Conservation (phyloP, 2,113 vertebrate species). For the Rhynchopsitta pachyrhyncha region DNA sequence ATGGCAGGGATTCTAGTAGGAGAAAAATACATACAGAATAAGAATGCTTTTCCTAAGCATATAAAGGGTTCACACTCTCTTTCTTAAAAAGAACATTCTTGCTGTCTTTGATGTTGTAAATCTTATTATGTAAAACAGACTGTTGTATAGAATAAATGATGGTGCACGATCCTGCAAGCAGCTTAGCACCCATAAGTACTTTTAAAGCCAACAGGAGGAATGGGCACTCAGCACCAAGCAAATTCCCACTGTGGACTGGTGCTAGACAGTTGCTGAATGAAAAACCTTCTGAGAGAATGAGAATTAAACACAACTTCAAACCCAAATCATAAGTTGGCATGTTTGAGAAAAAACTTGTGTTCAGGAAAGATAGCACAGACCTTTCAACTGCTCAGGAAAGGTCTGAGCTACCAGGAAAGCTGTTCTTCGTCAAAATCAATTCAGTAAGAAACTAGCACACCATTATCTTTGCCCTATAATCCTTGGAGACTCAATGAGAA, state of each 20-base stretch:
- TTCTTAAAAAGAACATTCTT: conserved; percentile 31
- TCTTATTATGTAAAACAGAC: conserved; percentile 54
- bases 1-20: not conserved
- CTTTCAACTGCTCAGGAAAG: not conserved
- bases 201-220: conserved; percentile 24
- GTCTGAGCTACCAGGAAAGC: not conserved
- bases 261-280: not conserved
- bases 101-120: conserved; percentile 55
- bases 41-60: conserved; percentile 13
- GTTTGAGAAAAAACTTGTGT: not conserved
- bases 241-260: not conserved
- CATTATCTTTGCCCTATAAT: not conserved
- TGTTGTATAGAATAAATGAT: conserved; percentile 54
- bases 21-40: conserved; percentile 22
- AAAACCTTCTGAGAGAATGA: not conserved
- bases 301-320: not conserved
- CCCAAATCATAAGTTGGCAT: not conserved
- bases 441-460: not conserved
- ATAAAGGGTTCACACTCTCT: conserved; percentile 30
- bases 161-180: conserved; percentile 35
- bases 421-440: not conserved
- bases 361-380: not conserved
- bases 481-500: not conserved
- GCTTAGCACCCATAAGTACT: not conserved
- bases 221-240: not conserved